Evolutionary conservation across 2,113 vertebrate genomes (phyloP).

Genomic region (Ciconia maguari): DNA sequence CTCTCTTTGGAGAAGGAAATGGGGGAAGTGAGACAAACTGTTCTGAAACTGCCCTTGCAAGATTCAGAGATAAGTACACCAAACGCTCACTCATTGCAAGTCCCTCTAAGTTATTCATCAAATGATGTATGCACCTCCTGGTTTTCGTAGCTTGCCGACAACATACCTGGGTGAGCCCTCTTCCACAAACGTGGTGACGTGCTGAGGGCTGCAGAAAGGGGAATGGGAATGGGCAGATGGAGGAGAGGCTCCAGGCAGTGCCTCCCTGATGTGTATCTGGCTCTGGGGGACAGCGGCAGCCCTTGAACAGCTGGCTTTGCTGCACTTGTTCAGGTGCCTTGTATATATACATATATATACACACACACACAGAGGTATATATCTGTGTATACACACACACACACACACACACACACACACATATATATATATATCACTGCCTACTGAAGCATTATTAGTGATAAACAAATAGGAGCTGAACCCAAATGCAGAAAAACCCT

Average conservation of each 20-base stretch:
- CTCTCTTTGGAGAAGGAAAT: constrained; percentile 72
- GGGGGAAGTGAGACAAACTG: neutral
- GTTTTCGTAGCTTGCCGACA: neutral
- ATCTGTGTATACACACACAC: neutral
- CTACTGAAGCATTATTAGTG: neutral
- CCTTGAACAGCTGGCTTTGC: neutral
- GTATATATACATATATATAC: no score
- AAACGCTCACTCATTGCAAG: neutral
- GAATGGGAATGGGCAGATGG: neutral
- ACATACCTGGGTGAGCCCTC: neutral
- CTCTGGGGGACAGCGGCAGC: neutral
- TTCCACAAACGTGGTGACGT: neutral
- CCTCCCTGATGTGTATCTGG: neutral
- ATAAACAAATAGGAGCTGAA: neutral
- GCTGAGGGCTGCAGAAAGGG: neutral
- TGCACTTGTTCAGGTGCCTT: neutral
- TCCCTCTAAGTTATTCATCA: neutral
- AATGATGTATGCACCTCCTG: neutral
- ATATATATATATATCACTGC: neutral
- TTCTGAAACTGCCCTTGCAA: neutral
- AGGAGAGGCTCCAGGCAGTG: neutral
- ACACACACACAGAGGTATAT: neutral
- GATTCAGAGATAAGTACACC: neutral
- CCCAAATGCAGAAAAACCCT: neutral
- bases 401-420: neutral